Base-by-base conservation (phyloP, 2,113 vertebrate species). In the Pteronura brasiliensis region DNA sequence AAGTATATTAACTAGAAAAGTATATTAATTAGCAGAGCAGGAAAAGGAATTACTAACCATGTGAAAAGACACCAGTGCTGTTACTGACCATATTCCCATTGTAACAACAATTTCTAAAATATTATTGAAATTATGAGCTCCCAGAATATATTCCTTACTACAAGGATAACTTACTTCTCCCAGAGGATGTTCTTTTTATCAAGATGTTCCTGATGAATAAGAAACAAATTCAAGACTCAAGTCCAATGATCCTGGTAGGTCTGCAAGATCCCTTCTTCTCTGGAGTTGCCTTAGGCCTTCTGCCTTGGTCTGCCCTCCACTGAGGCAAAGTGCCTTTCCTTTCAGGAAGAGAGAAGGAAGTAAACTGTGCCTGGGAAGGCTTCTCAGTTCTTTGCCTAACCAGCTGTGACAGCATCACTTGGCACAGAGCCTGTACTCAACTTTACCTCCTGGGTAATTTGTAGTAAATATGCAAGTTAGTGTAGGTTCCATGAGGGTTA, bases 401-500 rank as follows among this genome's bases (percentile, higher is more conserved):
- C 15, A 29, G 31, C 81, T 20, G 39, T 23, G 55, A 39, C 14
- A 25, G 57, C 71, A 36, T 31, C 47, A 11, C 71, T 29, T 36
- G 84, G 34, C 29, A 31, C 47, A 34, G n/a, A 81, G 71, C 44
- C 49, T 47, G 6, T 21, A 9, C 59, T 57, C 44, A 42, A 34
- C 63, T 44, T 11, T 17, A 20, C 63, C 20, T 21, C 61, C 44
- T 44, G 31, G 55, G 85, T 72, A 36, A 36, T 39, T 42, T 20
- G 13, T 55, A 79, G 42, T 63, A 34, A 31, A 63, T 0, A 0
- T 90, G 67, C 49, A 39, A 17, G 39, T 67, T 27, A 1, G 57
- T 52, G n/a, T 14, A 14, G 59, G 81, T 55, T 11, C 3, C 0
- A 1, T 12, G 80, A 63, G 5, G 17, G 39, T 1, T 0, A 36